Base-by-base conservation (phyloP, 1,140 invertebrate species). In the Penaeus chinensis region DNA sequence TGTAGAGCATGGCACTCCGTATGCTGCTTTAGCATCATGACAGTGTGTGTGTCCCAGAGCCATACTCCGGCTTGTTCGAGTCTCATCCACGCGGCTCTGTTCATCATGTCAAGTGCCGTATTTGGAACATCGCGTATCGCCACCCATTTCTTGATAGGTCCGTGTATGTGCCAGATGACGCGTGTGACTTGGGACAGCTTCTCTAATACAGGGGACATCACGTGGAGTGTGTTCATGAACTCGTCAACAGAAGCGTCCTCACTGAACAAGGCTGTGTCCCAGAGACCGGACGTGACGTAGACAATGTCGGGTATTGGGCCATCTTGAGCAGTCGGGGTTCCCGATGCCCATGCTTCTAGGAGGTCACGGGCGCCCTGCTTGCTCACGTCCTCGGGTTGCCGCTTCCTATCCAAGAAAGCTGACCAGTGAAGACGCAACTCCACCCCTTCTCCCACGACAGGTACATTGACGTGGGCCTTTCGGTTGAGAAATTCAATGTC, bases 41-140 rank as follows among this genome's bases (percentile, higher is more conserved):
- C 79, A 18, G 88, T 89, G 18, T 63, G 84, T 18, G 88, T 78
- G 24, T 89, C 88, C 88, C 88, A 89, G 47, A 89, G 27, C 88
- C 88, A 86, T 69, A 86, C 79, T 22, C 77, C 80, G n/a, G 69
- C 37, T 10, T 47, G 19, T 1, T 19, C 61, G n/a, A 89, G 79
- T 61, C 42, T 47, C 32, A 4, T 32, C 88, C 88, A 86, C 24
- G 84, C 62, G n/a, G 65, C 80, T 37, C 81, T 24, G 54, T 85
- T 86, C 65, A 89, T 89, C 47, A 89, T 85, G 84, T 89, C 88
- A 2, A 89, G 88, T 1, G 84, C 88, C 16, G 69, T 66, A 61
- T 89, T 89, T 27, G 84, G 84, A 0, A 83, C 79, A 42, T 61
- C 42, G 18, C 82, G 66, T 13, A 22, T 27, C 42, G 88, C 88